Base-by-base conservation (phyloP, 2,888 invertebrate genomes). In the Tachina lurida region DNA sequence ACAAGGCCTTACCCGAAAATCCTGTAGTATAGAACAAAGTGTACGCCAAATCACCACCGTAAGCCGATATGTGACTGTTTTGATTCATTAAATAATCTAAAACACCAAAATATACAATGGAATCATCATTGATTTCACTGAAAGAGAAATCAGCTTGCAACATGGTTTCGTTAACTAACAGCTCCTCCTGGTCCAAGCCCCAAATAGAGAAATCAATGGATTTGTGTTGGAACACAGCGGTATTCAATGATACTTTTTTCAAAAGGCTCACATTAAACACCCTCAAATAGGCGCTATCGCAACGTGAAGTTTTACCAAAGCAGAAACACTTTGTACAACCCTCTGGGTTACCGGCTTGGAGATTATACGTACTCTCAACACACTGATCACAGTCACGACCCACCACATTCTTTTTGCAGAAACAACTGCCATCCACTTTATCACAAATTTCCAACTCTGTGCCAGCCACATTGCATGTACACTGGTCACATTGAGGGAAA, bases 251-350 rank as follows among this genome's bases (percentile, higher is more conserved):
- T 2, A 90, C 88, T 12, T 91, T 89, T 39, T 88, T 90, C 73
- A 93, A 76, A 47, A 93, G 89, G 63, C 93, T 93, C 0, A 93
- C 91, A 86, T 93, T 93, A 84, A 91, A 93, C 10, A 91, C 89
- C 8, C 91, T 88, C 43, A 97, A 93, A 87, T 94, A 95, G 0
- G 98, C 97, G 85, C 97, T 97, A 65, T 94, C 93, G 91, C 99
- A 99, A 10, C 96, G 94, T 0, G 96, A 95, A 0, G 98, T 97
- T 92, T 97, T 97, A 1, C 98, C 98, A 91, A 98, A 99, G 91
- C 99, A 99, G 95, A 98, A 99, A 91, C 99, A 99, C 88, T 97
- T 96, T 1, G 98, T 98, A 91, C 99, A 99, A 1, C 99, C 99
- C 3, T 96, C 95, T 0, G 96, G 95, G 92, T 99, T 98, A 77